Percentiles rank a stretch among this genome's conserved stretches.
Evolutionary conservation across 2,888 invertebrate species (phyloP).

Genomic region (Nesidiocoris tenuis): DNA sequence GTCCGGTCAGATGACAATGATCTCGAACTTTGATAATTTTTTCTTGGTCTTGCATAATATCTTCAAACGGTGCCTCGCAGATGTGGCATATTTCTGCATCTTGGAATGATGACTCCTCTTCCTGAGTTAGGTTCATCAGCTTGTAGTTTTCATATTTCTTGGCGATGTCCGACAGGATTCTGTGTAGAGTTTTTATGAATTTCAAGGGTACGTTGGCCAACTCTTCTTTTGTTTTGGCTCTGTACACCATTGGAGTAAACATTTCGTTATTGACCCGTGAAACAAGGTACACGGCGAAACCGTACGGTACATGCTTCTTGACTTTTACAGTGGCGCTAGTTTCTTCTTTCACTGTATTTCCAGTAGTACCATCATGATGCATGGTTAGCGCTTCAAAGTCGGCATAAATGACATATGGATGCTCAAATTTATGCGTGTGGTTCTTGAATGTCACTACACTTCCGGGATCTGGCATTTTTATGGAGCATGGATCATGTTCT

Average conservation of each 20-base stretch:
- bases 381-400: background rate
- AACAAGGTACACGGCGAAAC: background rate
- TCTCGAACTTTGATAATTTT: conserved; percentile 10
- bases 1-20: background rate
- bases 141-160: background rate
- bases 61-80: background rate
- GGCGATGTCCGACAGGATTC: background rate
- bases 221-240: background rate
- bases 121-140: background rate
- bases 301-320: background rate
- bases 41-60: too few relatives aligned
- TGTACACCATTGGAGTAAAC: background rate
- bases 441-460: background rate
- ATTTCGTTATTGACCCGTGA: background rate
- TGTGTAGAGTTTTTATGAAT: background rate
- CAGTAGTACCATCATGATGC: background rate
- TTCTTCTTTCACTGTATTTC: background rate
- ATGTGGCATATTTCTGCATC: conserved; percentile 2
- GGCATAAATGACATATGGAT: background rate
- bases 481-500: background rate
- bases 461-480: background rate
- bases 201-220: background rate
- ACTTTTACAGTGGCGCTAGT: background rate
- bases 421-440: background rate
- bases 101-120: background rate